phyloP scores from a whole-genome alignment of 2,113 vertebrate genomes.

The Oncorhynchus clarkii region DNA sequence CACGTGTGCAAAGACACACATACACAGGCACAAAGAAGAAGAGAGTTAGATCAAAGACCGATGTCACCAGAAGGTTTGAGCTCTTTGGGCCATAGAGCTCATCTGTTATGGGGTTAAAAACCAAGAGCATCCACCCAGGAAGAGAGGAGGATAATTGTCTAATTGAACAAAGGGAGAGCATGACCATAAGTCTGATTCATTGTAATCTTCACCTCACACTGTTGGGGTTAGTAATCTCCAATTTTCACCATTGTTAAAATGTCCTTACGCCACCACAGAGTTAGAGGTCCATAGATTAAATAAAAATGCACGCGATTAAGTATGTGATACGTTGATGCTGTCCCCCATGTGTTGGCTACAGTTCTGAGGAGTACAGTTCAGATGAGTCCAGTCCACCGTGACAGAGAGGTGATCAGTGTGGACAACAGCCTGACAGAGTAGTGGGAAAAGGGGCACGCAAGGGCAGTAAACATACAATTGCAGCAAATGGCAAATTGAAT shows the following conservation, averaged over 20 bases:
- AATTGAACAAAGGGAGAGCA: not conserved
- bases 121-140: not conserved
- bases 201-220: not conserved
- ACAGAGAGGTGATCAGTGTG: too few relatives aligned
- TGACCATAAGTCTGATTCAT: not conserved
- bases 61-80: not conserved
- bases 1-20: not conserved
- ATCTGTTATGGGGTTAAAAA: not conserved
- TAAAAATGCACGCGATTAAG: not conserved
- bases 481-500: too few relatives aligned
- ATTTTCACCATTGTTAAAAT: too few relatives aligned
- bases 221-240: not conserved
- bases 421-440: too few relatives aligned
- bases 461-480: too few relatives aligned
- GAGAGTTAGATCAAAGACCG: conserved; percentile 12
- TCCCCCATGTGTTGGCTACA: too few relatives aligned
- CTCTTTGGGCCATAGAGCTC: not conserved
- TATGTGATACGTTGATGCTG: not conserved
- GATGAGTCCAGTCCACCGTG: too few relatives aligned
- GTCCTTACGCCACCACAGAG: too few relatives aligned
- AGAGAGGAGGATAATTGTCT: not conserved
- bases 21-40: not conserved
- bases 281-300: not conserved
- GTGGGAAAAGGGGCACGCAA: too few relatives aligned
- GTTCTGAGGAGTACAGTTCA: too few relatives aligned